Evolutionary conservation across 53 echinoderm and acorn worm genomes (phyloP), one percentile per base, ranked within the genome.

Genomic region (Temnopleurus reevesii): DNA sequence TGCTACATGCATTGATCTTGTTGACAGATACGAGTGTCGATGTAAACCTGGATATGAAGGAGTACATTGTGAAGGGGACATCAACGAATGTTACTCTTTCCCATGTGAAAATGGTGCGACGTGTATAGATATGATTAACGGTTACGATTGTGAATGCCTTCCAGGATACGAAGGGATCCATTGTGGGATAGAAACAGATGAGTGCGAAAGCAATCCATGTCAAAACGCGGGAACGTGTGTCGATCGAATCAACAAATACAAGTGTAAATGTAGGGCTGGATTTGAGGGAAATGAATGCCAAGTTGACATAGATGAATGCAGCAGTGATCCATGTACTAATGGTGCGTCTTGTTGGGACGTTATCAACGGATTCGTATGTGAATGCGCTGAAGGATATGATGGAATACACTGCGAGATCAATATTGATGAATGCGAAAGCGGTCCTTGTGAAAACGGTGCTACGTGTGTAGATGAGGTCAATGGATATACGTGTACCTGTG

Each of bases 371-470:
- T 95, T 58, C 53, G 43, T 45, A 21, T 95, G 95, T 35, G 19
- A 21, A 24, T 95, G 95, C 46, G 84, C 44, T 3, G 88, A 23
- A 5, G 95, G 95, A n/a, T 95, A 53, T 86, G 76, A 82, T 27
- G 95, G 95, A 15, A 2, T 76, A 12, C 80, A 34, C 13, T 95
- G 95, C 89, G 81, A 92, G 46, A 83, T 66, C 0, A 81, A 95
- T 9, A 93, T 93, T 12, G 76, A 95, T 56, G 95, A 95, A 83
- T 95, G 95, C 34, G 90, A 46, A 2, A 92, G 92, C 33, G 17
- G 17, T 12, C 95, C 95, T 3, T 95, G 95, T 29, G 4, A 29
- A 44, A 90, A 93, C 54, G 61, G 71, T 36, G 95, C 77, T 2
- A 55, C 77, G 19, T 95, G 95, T 53, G 89, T 89, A 27, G 93